A percentile compares a stretch with the other conserved stretches of the same genome.
phyloP scores from a whole-genome alignment of 2,888 invertebrate species.

The Cantharis flavilabris region DNA sequence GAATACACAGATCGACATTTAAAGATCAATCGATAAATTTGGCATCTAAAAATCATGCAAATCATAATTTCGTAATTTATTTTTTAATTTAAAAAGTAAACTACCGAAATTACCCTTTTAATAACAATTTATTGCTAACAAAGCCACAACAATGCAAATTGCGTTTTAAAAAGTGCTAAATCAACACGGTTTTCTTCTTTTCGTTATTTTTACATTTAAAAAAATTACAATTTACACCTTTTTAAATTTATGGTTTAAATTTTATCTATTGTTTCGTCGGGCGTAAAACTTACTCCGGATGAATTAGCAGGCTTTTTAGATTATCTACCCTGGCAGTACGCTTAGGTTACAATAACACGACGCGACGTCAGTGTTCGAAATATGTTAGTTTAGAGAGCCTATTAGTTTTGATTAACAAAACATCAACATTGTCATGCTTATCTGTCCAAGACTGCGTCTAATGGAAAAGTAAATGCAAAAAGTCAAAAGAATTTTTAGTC shows the following conservation, averaged over 20 bases:
- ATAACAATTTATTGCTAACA: not conserved
- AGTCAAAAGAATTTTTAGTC: no score
- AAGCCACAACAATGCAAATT: not conserved
- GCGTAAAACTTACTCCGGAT: slow-evolving; percentile 1
- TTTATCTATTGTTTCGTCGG: not conserved
- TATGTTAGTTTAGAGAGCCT: not conserved
- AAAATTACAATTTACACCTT: not conserved
- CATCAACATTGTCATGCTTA: not conserved
- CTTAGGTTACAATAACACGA: not conserved
- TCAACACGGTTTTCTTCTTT: not conserved
- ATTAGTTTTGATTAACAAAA: not conserved
- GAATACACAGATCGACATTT: not conserved
- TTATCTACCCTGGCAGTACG: not conserved
- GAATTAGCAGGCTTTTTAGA: not conserved
- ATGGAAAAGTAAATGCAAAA: not conserved
- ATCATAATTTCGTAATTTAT: not conserved
- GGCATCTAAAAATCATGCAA: not conserved
- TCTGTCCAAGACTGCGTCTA: not conserved
- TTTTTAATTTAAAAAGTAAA: not conserved
- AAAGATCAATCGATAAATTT: not conserved
- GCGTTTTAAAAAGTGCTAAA: not conserved
- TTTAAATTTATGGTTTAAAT: not conserved
- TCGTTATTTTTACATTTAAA: not conserved
- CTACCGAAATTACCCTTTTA: not conserved
- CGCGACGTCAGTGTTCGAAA: not conserved